Conservation (phyloP, 2,888 invertebrate genomes). For the Cheilosia impressa region DNA sequence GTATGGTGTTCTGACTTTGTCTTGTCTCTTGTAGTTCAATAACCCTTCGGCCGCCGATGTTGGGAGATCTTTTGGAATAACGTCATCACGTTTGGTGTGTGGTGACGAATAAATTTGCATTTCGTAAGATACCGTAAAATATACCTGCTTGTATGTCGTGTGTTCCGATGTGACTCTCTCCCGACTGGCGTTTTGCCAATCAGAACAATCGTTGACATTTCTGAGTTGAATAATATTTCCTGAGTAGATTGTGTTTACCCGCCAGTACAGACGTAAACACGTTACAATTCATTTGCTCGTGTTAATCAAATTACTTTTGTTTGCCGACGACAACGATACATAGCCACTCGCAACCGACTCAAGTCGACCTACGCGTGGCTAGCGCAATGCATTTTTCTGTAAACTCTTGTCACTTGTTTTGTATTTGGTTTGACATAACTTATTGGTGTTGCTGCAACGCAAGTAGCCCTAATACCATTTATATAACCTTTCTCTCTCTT, state of each 20-base stretch:
- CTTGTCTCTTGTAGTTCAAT: slow-evolving; percentile 57
- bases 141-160: not conserved
- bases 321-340: not conserved
- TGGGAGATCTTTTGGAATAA: slow-evolving; percentile 37
- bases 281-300: not conserved
- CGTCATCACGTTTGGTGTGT: slow-evolving; percentile 24
- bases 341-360: no score
- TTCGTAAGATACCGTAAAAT: slow-evolving; percentile 14
- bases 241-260: not conserved
- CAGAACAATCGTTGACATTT: not conserved
- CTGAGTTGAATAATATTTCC: not conserved
- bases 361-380: not conserved
- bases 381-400: not conserved
- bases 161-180: slow-evolving; percentile 14
- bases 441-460: not conserved
- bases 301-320: slow-evolving; percentile 5
- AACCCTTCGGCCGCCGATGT: slow-evolving; percentile 49
- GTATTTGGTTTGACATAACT: slow-evolving; percentile 7
- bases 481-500: slow-evolving; percentile 13
- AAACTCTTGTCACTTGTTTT: slow-evolving; percentile 5
- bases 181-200: slow-evolving; percentile 33
- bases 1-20: slow-evolving; percentile 30
- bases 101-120: slow-evolving; percentile 68
- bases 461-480: not conserved
- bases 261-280: not conserved